Evolutionary conservation across 2,888 invertebrate genomes (phyloP), one percentile per base, ranked within the genome.

Genomic region (Chromoteleia sp.): DNA sequence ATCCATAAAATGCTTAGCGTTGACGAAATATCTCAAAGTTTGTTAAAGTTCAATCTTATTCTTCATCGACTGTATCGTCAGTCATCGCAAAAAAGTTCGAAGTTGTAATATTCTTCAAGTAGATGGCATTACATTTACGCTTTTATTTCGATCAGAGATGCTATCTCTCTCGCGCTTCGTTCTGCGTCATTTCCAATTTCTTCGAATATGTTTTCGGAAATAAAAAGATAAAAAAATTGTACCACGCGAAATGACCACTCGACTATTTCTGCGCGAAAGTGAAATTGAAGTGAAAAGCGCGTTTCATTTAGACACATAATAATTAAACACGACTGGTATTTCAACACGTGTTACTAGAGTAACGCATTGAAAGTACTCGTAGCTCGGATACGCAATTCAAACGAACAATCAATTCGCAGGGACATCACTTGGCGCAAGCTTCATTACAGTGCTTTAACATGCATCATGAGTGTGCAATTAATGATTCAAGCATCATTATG

Each of bases 391-490:
- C 74, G 59, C 56, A 74, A 68, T 74, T 68, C 68, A 80, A 80
- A 80, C 74, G 80, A 80, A 80, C 80, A 80, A 80, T 80, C 80
- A 80, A 80, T 80, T 80, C 74, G 39, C 61, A 73, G 68, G 68
- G 68, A 79, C 73, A 79, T 74, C 79, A 61, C 73, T 79, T 67
- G 78, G 73, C 30, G 45, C 67, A 39, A 14, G 67, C 79, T 79
- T 79, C 79, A 79, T 79, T 79, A 79, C 73, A 73, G 48, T 17
- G 41, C 73, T 79, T 79, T 79, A 78, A 52, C 73, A 79, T 74
- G 73, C 79, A 74, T 79, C 79, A 45, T 61, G 73, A 79, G 79
- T 68, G 54, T 45, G 67, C 73, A 79, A 79, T 79, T 74, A 79
- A 79, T 74, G 73, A 74, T 74, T 79, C 79, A 68, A 79, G 73